Percentiles rank a stretch among this genome's conserved stretches.
Evolutionary conservation across 92 coral and sea anemone genomes (phyloP).

Genomic region (Pocillopora meandrina): DNA sequence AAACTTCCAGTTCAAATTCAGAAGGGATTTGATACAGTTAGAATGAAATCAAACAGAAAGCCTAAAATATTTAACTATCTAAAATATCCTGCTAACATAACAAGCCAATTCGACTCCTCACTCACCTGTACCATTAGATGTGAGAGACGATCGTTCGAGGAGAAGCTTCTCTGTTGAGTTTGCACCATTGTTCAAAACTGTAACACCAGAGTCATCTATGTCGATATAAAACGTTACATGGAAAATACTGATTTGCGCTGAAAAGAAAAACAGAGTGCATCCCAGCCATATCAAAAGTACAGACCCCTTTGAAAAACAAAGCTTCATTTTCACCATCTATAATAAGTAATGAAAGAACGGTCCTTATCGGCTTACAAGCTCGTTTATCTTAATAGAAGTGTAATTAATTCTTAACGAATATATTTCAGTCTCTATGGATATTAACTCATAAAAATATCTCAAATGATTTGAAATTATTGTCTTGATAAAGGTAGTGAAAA

Average conservation of each 20-base stretch:
- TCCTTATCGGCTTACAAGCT: neutral
- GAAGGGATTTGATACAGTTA: too few relatives aligned
- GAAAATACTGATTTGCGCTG: conserved; percentile 25
- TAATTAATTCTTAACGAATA: neutral
- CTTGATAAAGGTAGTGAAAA: too few relatives aligned
- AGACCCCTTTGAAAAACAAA: neutral
- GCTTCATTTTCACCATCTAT: neutral
- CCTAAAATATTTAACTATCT: too few relatives aligned
- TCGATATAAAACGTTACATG: neutral
- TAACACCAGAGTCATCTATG: too few relatives aligned
- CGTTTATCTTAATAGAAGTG: neutral
- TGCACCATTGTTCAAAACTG: neutral
- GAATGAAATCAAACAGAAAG: too few relatives aligned
- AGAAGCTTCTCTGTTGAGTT: neutral
- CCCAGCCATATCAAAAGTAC: conserved; percentile 8
- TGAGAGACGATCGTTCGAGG: neutral
- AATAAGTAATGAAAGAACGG: neutral
- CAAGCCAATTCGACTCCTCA: too few relatives aligned
- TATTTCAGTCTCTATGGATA: neutral
- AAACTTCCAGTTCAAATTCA: too few relatives aligned
- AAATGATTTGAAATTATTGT: neutral
- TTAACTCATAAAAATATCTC: neutral
- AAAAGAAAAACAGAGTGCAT: neutral
- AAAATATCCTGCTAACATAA: too few relatives aligned
- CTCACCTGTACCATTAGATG: too few relatives aligned